These are phyloP conservation scores for Tinamus major DNA, from an alignment of 2,797 vertebrate species.

Conservation along the genomic window DNA sequence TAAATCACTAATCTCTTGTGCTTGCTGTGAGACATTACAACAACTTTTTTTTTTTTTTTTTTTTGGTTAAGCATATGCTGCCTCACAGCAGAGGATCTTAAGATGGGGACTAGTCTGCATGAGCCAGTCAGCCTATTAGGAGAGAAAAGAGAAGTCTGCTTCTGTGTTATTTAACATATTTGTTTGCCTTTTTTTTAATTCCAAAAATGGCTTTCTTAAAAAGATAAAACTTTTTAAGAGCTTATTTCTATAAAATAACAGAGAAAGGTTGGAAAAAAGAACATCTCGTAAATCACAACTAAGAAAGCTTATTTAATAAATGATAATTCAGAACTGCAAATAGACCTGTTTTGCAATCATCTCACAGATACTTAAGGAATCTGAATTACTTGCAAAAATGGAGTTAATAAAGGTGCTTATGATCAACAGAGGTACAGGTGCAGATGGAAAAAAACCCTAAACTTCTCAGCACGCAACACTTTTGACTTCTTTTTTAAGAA, in stretches of 20 bases:
- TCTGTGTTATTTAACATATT: neutral
- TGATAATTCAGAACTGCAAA: neutral
- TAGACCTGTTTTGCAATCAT: neutral
- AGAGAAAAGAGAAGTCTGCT: neutral
- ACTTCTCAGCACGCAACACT: neutral
- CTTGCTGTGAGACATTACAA: neutral
- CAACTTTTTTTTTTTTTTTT: neutral
- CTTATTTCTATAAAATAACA: neutral
- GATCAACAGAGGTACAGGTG: neutral
- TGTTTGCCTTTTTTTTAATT: neutral
- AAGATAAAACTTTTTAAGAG: neutral
- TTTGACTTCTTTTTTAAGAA: neutral
- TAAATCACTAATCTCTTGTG: neutral
- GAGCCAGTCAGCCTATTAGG: neutral
- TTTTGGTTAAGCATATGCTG: neutral
- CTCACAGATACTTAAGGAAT: neutral
- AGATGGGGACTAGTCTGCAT: neutral
- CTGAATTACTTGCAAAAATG: neutral
- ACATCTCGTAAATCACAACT: neutral
- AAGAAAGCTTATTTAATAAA: neutral
- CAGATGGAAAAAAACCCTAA: accelerated
- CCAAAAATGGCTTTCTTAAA: neutral
- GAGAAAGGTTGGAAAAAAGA: neutral
- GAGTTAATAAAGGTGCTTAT: neutral
- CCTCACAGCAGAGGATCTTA: neutral